Conservation (phyloP, 1,140 invertebrate genomes). For the Maniola jurtina region DNA sequence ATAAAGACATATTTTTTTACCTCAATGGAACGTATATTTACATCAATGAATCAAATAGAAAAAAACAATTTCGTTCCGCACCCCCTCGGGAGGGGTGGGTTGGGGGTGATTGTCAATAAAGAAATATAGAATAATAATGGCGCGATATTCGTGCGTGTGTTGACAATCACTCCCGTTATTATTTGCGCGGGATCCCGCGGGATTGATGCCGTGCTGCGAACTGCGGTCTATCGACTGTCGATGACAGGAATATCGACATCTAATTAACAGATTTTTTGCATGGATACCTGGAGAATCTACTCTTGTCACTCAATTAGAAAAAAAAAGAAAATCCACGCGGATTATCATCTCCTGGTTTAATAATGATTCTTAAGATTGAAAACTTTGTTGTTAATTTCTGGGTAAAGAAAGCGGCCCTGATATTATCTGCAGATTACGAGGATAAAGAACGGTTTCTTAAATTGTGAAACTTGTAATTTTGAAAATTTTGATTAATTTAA, state of each 20-base stretch:
- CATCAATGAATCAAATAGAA: constrained; percentile 30
- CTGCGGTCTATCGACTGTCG: constrained; percentile 3
- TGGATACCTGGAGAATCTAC: too few relatives aligned
- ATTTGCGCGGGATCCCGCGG: constrained; percentile 60
- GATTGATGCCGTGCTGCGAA: constrained; percentile 26
- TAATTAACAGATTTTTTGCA: too few relatives aligned
- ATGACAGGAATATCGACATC: background rate
- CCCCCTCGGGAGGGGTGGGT: constrained; percentile 19
- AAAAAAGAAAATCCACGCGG: too few relatives aligned
- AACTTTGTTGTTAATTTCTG: too few relatives aligned
- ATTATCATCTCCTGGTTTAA: too few relatives aligned
- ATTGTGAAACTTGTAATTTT: too few relatives aligned
- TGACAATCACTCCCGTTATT: constrained; percentile 72
- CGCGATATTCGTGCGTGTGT: constrained; percentile 61
- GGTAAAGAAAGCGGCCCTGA: too few relatives aligned
- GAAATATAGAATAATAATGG: constrained; percentile 59
- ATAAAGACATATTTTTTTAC: constrained; percentile 12
- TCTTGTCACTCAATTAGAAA: too few relatives aligned
- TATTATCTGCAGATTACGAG: too few relatives aligned
- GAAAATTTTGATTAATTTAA: too few relatives aligned
- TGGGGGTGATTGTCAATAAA: constrained; percentile 29
- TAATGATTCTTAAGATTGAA: too few relatives aligned
- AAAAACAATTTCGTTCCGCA: constrained; percentile 15
- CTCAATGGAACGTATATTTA: constrained; percentile 16
- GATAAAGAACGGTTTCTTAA: too few relatives aligned